A percentile compares a stretch with the other conserved stretches of the same genome.
Conservation (phyloP, 1,140 invertebrate genomes). For the Eumeta japonica region DNA sequence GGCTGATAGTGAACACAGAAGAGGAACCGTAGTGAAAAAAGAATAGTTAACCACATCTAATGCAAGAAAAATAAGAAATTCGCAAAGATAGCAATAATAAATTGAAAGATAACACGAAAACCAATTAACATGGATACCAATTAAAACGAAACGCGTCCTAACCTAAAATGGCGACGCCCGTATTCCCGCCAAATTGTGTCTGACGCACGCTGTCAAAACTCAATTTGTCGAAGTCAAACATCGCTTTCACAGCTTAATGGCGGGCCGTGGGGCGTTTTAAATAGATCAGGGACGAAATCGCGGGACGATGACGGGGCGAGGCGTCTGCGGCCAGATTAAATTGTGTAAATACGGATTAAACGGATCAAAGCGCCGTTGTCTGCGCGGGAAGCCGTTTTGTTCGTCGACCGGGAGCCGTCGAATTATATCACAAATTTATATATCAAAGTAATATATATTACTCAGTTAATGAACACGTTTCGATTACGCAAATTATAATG, state of each 20-base stretch:
- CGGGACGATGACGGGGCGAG: background rate
- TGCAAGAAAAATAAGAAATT: background rate
- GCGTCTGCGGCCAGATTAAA: constrained; percentile 1
- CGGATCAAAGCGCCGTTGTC: too few relatives aligned
- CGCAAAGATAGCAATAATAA: background rate
- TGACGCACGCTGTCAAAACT: background rate
- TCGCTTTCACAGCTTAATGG: background rate
- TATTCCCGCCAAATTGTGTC: background rate
- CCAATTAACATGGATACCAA: background rate
- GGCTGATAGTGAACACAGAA: too few relatives aligned
- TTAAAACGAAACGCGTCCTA: too few relatives aligned
- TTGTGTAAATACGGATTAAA: background rate
- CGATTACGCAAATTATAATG: too few relatives aligned
- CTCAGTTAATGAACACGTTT: too few relatives aligned
- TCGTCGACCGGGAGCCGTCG: too few relatives aligned
- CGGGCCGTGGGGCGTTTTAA: background rate
- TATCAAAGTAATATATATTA: too few relatives aligned
- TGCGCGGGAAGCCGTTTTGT: too few relatives aligned
- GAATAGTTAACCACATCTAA: too few relatives aligned
- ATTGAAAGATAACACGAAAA: background rate
- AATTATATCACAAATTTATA: too few relatives aligned
- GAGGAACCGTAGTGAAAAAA: too few relatives aligned
- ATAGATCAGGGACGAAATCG: constrained; percentile 1
- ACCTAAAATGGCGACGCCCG: constrained; percentile 1
- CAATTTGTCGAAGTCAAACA: background rate